Percentiles rank a stretch among this genome's conserved stretches.
Conservation (phyloP, 1,140 invertebrate genomes). For the Drosophila navojoa region DNA sequence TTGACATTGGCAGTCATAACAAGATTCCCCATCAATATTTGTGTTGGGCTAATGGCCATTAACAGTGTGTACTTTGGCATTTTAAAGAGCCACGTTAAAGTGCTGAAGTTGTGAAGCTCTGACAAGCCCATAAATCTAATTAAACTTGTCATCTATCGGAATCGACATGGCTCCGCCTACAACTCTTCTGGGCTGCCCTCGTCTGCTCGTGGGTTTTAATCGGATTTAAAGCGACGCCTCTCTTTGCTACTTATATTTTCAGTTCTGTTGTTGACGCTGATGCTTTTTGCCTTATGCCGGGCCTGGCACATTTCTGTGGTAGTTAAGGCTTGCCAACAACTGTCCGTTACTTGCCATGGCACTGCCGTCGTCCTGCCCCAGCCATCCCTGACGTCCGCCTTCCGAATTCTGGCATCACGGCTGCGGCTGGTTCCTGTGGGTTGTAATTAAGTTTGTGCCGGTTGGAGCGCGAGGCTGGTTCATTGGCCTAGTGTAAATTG, state of each 20-base stretch:
- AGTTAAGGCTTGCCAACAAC: conserved; percentile 43
- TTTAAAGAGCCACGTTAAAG: not conserved
- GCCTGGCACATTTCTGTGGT: conserved; percentile 49
- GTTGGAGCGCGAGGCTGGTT: conserved; percentile 17
- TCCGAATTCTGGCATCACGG: conserved; percentile 22
- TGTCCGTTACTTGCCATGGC: conserved; percentile 23
- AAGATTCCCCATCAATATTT: not conserved
- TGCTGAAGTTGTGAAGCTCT: conserved; percentile 50
- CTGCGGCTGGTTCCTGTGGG: conserved; percentile 43
- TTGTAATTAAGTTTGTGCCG: conserved; percentile 68
- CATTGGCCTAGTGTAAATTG: conserved; percentile 37
- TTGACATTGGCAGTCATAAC: not conserved
- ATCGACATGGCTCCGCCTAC: conserved; percentile 17
- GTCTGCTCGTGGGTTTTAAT: conserved; percentile 33
- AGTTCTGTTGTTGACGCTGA: conserved; percentile 37
- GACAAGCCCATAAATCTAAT: conserved; percentile 73
- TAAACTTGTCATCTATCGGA: conserved; percentile 67
- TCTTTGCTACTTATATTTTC: conserved; percentile 20
- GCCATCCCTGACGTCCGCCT: not conserved
- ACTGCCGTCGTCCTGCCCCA: not conserved
- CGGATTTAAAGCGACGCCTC: conserved; percentile 66
- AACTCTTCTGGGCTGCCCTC: conserved; percentile 2
- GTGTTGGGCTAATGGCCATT: no score
- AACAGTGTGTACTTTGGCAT: not conserved
- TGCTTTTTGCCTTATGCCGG: conserved; percentile 38